These are phyloP conservation scores for Rhombomys opimus DNA, from an alignment of 2,113 vertebrate species.

Conservation along the genomic window DNA sequence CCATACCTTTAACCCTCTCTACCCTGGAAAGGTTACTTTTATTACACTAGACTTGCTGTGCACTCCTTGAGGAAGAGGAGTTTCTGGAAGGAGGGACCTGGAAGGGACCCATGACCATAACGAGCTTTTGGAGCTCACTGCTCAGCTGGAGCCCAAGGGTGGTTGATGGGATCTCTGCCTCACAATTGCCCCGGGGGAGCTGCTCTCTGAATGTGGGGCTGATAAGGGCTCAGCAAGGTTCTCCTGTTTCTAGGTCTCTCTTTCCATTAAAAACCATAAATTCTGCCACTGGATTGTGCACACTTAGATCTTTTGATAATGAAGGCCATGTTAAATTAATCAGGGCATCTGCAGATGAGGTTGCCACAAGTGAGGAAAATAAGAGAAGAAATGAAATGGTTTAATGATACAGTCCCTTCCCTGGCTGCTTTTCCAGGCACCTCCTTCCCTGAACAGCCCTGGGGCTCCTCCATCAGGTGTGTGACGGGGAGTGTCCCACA, in stretches of 20 bases:
- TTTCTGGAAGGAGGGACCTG: background rate
- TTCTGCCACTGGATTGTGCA: background rate
- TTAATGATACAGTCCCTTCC: background rate
- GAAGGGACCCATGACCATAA: background rate
- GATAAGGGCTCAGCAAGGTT: background rate
- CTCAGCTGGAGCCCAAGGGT: background rate
- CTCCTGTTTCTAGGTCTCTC: background rate
- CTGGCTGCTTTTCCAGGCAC: slow-evolving; percentile 43
- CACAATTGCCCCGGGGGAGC: background rate
- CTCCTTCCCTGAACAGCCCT: background rate
- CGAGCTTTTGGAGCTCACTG: too few species aligned
- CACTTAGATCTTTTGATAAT: background rate
- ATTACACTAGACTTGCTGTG: background rate
- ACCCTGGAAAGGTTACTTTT: slow-evolving; percentile 20
- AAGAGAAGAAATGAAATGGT: background rate
- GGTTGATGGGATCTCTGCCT: background rate
- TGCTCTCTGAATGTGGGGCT: background rate
- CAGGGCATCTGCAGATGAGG: background rate
- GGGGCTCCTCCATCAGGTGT: background rate
- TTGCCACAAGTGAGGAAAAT: slow-evolving; percentile 39
- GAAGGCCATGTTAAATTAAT: slow-evolving; percentile 14
- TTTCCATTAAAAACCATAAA: slow-evolving; percentile 60
- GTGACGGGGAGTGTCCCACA: background rate
- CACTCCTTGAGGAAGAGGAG: background rate
- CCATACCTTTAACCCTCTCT: background rate